These are phyloP conservation scores for Nixonia krombeini DNA, from an alignment of 1,140 invertebrate species.

Conservation along the genomic window DNA sequence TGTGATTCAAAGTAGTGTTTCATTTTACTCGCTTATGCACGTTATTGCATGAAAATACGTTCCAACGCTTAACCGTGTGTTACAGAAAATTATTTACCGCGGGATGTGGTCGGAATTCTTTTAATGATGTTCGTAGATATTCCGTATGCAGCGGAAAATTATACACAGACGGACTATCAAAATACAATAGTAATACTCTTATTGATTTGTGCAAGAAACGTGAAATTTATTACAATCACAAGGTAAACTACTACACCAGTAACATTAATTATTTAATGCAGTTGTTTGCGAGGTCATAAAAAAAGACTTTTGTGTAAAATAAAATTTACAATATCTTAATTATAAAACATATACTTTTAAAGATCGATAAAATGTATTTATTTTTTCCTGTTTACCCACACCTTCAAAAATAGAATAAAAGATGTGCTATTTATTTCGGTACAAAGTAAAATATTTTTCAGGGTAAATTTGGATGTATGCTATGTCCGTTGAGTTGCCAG, in stretches of 20 bases:
- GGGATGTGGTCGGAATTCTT: not conserved
- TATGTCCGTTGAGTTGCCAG: constrained; percentile 28
- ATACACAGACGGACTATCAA: constrained; percentile 22
- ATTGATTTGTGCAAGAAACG: constrained; percentile 15
- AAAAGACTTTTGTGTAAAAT: not conserved
- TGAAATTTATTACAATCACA: constrained; percentile 32
- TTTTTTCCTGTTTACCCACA: no score
- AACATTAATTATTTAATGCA: constrained; percentile 1
- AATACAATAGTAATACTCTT: constrained; percentile 1
- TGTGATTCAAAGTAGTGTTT: constrained; percentile 6
- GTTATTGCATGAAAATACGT: not conserved
- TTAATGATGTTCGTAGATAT: constrained; percentile 7
- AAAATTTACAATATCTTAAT: not conserved
- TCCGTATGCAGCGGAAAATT: constrained; percentile 45
- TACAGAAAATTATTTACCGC: not conserved
- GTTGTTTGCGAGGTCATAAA: not conserved
- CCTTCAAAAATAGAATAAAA: constrained; percentile 1
- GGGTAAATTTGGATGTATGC: constrained; percentile 38
- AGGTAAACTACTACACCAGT: constrained; percentile 24
- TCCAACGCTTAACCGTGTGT: not conserved
- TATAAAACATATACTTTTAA: not conserved
- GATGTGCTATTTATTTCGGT: not conserved
- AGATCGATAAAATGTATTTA: not conserved
- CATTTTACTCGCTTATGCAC: no score
- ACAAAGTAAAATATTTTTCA: constrained; percentile 8